phyloP scores from a whole-genome alignment of 2,888 invertebrate genomes.

The Drosophila recens region DNA sequence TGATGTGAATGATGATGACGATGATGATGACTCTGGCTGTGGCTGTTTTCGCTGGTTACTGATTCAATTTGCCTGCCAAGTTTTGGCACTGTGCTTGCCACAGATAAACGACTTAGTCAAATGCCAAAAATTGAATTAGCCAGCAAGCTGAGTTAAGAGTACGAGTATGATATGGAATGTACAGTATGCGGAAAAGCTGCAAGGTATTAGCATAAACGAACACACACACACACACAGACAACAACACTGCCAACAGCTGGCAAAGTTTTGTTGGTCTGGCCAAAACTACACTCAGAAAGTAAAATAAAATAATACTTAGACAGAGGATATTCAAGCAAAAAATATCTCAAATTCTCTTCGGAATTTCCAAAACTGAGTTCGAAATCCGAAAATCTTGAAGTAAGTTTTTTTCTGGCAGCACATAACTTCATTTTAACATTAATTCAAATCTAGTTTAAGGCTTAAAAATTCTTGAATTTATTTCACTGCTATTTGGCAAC shows the following conservation, averaged over 20 bases:
- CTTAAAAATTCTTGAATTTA: too few relatives aligned
- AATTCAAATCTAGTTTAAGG: too few relatives aligned
- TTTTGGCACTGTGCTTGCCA: constrained; percentile 55
- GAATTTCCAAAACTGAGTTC: too few relatives aligned
- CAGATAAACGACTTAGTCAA: constrained; percentile 78
- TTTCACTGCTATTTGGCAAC: too few relatives aligned
- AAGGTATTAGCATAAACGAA: constrained; percentile 61
- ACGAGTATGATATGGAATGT: too few relatives aligned
- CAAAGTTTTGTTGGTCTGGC: constrained; percentile 18
- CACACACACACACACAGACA: constrained; percentile 14
- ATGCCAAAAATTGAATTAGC: constrained; percentile 66
- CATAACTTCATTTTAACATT: too few relatives aligned
- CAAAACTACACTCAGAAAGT: not conserved
- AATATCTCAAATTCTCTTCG: too few relatives aligned
- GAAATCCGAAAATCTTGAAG: too few relatives aligned
- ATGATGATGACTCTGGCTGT: constrained; percentile 32
- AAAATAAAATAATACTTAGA: too few relatives aligned
- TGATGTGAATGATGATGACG: constrained; percentile 24
- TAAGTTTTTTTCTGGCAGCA: too few relatives aligned
- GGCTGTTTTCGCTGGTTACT: constrained; percentile 47
- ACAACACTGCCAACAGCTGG: constrained; percentile 29
- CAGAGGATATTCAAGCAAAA: too few relatives aligned
- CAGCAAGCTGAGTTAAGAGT: constrained; percentile 11
- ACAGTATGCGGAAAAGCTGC: constrained; percentile 28
- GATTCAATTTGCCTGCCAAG: constrained; percentile 61